Conservation (phyloP, 2,113 vertebrate species). For the Tragelaphus strepsiceros region DNA sequence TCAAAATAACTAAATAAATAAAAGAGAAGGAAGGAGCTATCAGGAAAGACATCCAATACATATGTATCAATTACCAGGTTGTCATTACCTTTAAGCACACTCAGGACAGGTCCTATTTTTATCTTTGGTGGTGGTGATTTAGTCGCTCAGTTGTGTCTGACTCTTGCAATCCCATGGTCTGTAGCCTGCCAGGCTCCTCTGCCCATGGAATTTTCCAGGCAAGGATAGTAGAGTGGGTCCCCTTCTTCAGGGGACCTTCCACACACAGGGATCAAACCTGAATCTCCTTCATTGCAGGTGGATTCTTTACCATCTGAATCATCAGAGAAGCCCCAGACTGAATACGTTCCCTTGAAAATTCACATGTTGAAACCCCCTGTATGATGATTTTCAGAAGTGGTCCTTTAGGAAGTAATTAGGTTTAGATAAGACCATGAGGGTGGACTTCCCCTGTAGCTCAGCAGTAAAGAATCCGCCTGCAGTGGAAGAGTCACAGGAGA, state of each 20-base stretch:
- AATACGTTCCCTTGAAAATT: not conserved
- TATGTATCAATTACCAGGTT: not conserved
- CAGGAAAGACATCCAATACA: not conserved
- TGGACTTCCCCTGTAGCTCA: not conserved
- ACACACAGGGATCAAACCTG: not conserved
- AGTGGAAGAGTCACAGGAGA: not conserved
- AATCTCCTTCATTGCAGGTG: not conserved
- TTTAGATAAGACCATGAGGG: not conserved
- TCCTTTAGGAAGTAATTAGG: not conserved
- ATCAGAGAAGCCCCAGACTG: not conserved
- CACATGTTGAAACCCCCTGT: not conserved
- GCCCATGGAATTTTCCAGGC: not conserved
- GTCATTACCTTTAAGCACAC: not conserved
- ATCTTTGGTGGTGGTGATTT: not conserved
- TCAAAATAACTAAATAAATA: not conserved
- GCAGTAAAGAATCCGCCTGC: not conserved
- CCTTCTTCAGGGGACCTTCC: not conserved
- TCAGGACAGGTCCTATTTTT: not conserved
- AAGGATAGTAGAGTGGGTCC: not conserved
- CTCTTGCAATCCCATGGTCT: not conserved
- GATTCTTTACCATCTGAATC: not conserved
- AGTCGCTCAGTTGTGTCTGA: rapidly evolving
- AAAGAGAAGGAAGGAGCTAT: not conserved
- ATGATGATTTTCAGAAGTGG: not conserved
- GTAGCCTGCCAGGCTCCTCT: not conserved